Evolutionary conservation across 37 sponge, comb jelly and placozoan species (phyloP).

Genomic region (Geodia barretti): DNA sequence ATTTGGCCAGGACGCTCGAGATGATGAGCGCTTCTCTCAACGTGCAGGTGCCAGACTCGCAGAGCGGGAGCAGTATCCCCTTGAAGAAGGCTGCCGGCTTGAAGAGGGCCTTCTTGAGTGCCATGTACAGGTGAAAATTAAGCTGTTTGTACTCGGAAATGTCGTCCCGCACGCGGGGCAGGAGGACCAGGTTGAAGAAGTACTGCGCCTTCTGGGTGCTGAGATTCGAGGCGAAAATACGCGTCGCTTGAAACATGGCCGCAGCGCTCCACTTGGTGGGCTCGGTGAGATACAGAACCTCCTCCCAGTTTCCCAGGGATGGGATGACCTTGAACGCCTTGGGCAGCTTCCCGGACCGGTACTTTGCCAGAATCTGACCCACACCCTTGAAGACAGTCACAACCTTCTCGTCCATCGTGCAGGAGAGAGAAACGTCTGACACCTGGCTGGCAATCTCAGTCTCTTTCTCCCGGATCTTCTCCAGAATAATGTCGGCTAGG

Average conservation of each 20-base stretch:
- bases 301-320: slow-evolving; percentile 92
- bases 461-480: slow-evolving; percentile 88
- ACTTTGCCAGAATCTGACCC: slow-evolving; percentile 87
- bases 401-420: slow-evolving; percentile 74
- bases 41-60: slow-evolving; percentile 88
- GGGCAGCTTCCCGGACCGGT: slow-evolving; percentile 94
- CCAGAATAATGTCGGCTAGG: slow-evolving; percentile 83
- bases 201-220: slow-evolving; percentile 80
- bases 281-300: slow-evolving; percentile 85
- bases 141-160: slow-evolving; percentile 95
- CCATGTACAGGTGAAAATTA: slow-evolving; percentile 95
- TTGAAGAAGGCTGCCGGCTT: slow-evolving; percentile 99
- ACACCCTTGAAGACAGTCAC: slow-evolving; percentile 81
- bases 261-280: slow-evolving; percentile 97
- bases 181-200: slow-evolving; percentile 93
- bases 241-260: slow-evolving; percentile 97
- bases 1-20: slow-evolving; percentile 86
- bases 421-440: slow-evolving; percentile 14
- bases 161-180: slow-evolving; percentile 96
- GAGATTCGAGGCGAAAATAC: slow-evolving; percentile 91
- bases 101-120: slow-evolving; percentile 94
- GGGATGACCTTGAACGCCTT: slow-evolving; percentile 98
- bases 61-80: slow-evolving; percentile 91
- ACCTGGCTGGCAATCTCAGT: slow-evolving; percentile 76
- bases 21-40: slow-evolving; percentile 97